Percentiles rank a stretch among this genome's conserved stretches.
Evolutionary conservation across 2,113 vertebrate genomes (phyloP).

Genomic region (Arothron firmamentum): DNA sequence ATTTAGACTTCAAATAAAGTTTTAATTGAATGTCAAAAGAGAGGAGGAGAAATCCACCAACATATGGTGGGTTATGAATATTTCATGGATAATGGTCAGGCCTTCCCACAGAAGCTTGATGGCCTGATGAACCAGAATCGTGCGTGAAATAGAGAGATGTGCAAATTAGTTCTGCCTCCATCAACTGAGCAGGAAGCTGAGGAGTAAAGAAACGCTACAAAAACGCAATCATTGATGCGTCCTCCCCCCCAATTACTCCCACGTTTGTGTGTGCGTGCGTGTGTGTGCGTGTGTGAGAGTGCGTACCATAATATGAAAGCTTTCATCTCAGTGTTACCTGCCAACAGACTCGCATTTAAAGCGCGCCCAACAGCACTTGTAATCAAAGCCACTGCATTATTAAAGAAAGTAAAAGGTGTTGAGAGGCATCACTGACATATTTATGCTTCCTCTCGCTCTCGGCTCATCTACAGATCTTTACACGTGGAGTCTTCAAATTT

Average conservation of each 20-base stretch:
- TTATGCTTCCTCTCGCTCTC: background rate
- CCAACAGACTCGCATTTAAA: background rate
- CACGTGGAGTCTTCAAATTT: background rate
- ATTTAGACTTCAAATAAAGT: too few species aligned
- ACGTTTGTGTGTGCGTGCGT: background rate
- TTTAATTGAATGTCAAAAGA: too few species aligned
- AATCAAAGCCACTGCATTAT: background rate
- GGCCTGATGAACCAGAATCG: background rate
- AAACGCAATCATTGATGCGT: too few species aligned
- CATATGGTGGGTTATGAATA: background rate
- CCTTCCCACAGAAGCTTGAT: background rate
- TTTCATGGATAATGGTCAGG: background rate
- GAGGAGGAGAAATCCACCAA: background rate
- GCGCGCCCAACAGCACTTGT: background rate
- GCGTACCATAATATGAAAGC: background rate
- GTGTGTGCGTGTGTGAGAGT: too few species aligned
- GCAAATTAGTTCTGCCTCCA: background rate
- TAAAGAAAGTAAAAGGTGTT: background rate
- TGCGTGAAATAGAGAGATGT: background rate
- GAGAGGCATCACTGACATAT: too few species aligned
- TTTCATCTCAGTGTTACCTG: conserved; percentile 1
- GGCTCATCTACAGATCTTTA: background rate
- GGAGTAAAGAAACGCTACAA: background rate
- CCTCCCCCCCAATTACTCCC: background rate
- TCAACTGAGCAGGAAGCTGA: conserved; percentile 6